These are phyloP conservation scores for Dryadula phaetusa DNA, from an alignment of 2,888 invertebrate species.

Conservation along the genomic window DNA sequence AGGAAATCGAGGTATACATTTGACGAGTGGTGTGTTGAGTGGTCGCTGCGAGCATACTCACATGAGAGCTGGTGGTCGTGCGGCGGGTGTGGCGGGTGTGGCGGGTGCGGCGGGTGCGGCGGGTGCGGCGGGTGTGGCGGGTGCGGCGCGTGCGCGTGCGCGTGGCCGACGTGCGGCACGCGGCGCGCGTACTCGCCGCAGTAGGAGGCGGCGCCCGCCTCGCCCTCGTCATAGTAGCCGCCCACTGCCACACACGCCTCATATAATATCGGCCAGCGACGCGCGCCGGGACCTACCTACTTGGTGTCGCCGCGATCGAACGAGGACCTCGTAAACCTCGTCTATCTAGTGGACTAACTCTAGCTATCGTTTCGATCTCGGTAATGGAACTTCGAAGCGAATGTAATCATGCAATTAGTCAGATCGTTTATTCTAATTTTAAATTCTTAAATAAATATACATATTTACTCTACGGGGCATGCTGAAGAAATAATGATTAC, in stretches of 20 bases:
- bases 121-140: conserved; percentile 48
- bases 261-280: conserved; percentile 54
- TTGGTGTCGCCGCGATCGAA: conserved; percentile 40
- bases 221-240: conserved; percentile 79
- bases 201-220: conserved; percentile 61
- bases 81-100: conserved; percentile 57
- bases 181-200: conserved; percentile 76
- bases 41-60: conserved; percentile 58
- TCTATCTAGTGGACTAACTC: conserved; percentile 45
- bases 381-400: conserved; percentile 62
- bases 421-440: conserved; percentile 34
- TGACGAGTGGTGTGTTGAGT: neutral
- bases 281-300: conserved; percentile 66
- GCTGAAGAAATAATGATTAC: conserved; percentile 62
- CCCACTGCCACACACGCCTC: conserved; percentile 81
- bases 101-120: conserved; percentile 53
- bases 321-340: conserved; percentile 40
- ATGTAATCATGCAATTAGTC: conserved; percentile 73
- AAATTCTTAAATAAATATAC: conserved; percentile 36
- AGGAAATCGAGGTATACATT: neutral
- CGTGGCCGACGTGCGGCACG: conserved; percentile 60
- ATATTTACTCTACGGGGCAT: conserved; percentile 65
- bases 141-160: conserved; percentile 52
- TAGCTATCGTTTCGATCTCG: conserved; percentile 46
- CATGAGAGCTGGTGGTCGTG: conserved; percentile 70